A percentile compares a stretch with the other conserved stretches of the same genome.
These are phyloP conservation scores for Echeneis naucrates DNA, from an alignment of 2,797 vertebrate genomes.

Conservation along the genomic window DNA sequence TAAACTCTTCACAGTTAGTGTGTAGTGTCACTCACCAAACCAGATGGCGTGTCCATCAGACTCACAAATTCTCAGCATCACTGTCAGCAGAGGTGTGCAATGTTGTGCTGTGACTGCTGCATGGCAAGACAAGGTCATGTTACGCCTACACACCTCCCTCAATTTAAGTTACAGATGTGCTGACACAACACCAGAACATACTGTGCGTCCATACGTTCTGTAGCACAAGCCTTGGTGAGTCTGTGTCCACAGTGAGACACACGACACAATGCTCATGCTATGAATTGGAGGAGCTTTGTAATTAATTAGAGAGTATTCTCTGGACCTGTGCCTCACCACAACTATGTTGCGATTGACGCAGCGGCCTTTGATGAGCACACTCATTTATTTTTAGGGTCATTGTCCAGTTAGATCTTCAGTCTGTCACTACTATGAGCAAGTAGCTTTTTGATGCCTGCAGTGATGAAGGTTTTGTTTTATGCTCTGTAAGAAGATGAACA, in stretches of 20 bases:
- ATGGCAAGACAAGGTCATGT: conserved; percentile 66
- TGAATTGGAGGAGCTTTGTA: too few species aligned
- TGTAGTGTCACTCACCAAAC: conserved; percentile 26
- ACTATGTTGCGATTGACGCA: conserved; percentile 10
- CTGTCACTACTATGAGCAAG: conserved; percentile 23
- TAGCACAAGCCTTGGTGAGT: conserved; percentile 23
- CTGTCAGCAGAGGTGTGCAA: conserved; percentile 40
- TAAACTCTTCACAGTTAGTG: conserved; percentile 9
- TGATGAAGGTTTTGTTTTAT: background rate
- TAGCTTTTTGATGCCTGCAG: conserved; percentile 9
- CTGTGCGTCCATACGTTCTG: conserved; percentile 23
- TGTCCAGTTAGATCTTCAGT: conserved; percentile 28
- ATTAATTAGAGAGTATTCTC: too few species aligned
- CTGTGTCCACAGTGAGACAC: conserved; percentile 47
- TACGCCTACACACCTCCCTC: conserved; percentile 17
- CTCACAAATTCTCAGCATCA: conserved; percentile 44
- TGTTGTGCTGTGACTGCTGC: conserved; percentile 45
- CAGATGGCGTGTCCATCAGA: conserved; percentile 46
- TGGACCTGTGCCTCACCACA: too few species aligned
- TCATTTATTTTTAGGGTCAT: conserved; percentile 41
- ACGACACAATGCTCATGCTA: too few species aligned
- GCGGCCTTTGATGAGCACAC: conserved; percentile 32
- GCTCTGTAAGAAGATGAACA: conserved; percentile 5
- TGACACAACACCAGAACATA: conserved; percentile 54
- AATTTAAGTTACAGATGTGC: conserved; percentile 63